phyloP scores from a whole-genome alignment of 2,888 invertebrate species.

The Metopia argyrocephala region DNA sequence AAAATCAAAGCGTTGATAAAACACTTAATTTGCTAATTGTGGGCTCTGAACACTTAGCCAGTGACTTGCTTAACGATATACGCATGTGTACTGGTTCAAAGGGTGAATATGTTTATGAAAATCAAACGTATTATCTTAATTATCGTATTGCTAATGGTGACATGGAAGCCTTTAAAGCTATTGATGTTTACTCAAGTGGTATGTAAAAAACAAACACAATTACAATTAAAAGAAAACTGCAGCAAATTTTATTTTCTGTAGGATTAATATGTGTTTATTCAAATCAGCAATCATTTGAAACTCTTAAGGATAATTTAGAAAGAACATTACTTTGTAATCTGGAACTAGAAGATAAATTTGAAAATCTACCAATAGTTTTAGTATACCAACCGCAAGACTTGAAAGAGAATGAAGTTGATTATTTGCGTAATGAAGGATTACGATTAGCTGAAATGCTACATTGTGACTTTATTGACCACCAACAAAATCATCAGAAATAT shows the following conservation, averaged over 20 bases:
- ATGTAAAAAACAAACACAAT: conserved; percentile 67
- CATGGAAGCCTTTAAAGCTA: conserved; percentile 90
- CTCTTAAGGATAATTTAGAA: conserved; percentile 93
- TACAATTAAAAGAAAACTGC: not conserved
- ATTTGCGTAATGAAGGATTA: conserved; percentile 92
- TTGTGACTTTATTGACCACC: conserved; percentile 78
- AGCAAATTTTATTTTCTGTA: conserved; percentile 69
- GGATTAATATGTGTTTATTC: conserved; percentile 93
- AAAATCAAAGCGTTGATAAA: conserved; percentile 73
- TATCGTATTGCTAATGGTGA: conserved; percentile 93
- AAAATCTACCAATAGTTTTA: conserved; percentile 91
- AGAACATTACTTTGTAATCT: conserved; percentile 93
- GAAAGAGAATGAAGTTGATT: conserved; percentile 90
- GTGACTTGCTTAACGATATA: conserved; percentile 91
- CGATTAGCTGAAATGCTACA: conserved; percentile 89
- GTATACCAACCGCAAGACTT: conserved; percentile 91
- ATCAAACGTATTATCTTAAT: conserved; percentile 89
- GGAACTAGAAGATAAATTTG: conserved; percentile 94
- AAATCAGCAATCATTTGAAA: conserved; percentile 94
- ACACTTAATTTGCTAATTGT: conserved; percentile 90
- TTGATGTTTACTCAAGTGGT: conserved; percentile 95
- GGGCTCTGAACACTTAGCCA: conserved; percentile 91
- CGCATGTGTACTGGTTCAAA: conserved; percentile 92
- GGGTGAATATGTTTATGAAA: conserved; percentile 88
- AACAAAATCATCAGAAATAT: conserved; percentile 78